Evolutionary conservation across 2,797 vertebrate species (phyloP), one percentile per base, ranked within the genome.

Genomic region (Remorina albescens): DNA sequence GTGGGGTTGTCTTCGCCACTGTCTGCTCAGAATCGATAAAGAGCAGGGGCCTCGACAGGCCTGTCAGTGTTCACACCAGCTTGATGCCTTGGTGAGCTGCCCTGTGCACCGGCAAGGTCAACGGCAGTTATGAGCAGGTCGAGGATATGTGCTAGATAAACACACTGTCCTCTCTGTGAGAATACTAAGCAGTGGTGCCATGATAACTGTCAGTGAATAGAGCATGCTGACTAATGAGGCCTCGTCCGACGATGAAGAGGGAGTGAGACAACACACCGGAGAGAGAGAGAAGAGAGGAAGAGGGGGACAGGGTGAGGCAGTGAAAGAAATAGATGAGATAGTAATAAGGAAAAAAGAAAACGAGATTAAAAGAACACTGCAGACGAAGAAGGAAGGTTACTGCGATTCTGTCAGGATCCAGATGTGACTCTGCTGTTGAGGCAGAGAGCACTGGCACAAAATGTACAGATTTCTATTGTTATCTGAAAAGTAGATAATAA

Each of bases 161-260:
- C 90, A 86, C 80, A 54, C 32, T n/a, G 74, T 80, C 70, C 58
- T 81, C 84, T 88, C 78, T 56, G 62, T 44, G 62, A 76, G 90
- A 91, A 92, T 94, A 92, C 87, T 88, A 91, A 92, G 83, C 88
- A 92, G 86, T 60, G 8, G 10, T 1, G n/a, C 63, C 58, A 49
- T 39, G 44, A 54, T 81, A 72, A 81, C 85, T 76, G 82, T 76
- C 82, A 64, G 75, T 57, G 79, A 83, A 90, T 84, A 81, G 81
- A 88, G 70, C 74, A 58, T 0, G 28, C 81, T 73, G 85, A 87
- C 84, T 81, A 85, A 54, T 39, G 28, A 88, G 76, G 80, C 82
- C 70, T 61, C 47, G 44, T 34, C 73, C 73, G 85, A 84, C 79
- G 82, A 86, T 67, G 6, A 57, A 6, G 10, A n/a, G 46, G 42